Conservation (phyloP, 2,888 invertebrate species). For the Drosophila aldrichi region DNA sequence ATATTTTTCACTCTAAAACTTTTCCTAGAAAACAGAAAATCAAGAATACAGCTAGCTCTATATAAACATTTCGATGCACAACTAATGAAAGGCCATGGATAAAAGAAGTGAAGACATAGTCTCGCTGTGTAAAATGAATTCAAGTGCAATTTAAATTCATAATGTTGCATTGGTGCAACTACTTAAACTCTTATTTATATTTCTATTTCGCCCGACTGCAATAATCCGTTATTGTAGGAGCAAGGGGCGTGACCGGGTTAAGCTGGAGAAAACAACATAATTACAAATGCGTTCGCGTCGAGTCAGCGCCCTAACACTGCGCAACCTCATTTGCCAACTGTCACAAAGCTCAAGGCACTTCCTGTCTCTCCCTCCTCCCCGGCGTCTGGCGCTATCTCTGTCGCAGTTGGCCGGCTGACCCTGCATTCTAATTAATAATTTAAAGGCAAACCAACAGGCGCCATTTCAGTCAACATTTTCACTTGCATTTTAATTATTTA, state of each 20-base stretch:
- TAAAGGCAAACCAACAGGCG: slow-evolving; percentile 54
- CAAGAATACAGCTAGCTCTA: too few relatives aligned
- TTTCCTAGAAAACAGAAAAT: too few relatives aligned
- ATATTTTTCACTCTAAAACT: too few relatives aligned
- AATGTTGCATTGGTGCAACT: background rate
- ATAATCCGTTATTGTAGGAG: slow-evolving; percentile 31
- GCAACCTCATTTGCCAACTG: slow-evolving; percentile 50
- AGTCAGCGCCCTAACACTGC: slow-evolving; percentile 24
- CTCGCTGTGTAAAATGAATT: background rate
- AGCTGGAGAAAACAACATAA: slow-evolving; percentile 46
- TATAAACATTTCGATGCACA: too few relatives aligned
- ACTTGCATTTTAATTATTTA: slow-evolving; percentile 66
- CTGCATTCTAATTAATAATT: slow-evolving; percentile 72
- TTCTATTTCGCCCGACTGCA: slow-evolving; percentile 14
- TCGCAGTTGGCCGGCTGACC: slow-evolving; percentile 28
- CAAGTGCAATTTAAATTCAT: background rate
- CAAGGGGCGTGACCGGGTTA: slow-evolving; percentile 11
- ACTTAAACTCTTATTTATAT: background rate
- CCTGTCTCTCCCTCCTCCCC: slow-evolving; percentile 4
- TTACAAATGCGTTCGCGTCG: slow-evolving; percentile 53
- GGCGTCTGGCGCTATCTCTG: background rate
- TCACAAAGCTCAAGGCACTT: slow-evolving; percentile 39
- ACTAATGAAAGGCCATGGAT: too few relatives aligned
- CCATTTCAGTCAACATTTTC: slow-evolving; percentile 34
- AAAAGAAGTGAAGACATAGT: too few relatives aligned